phyloP scores from a whole-genome alignment of 1,140 invertebrate species.

The Steinernema feltiae region DNA sequence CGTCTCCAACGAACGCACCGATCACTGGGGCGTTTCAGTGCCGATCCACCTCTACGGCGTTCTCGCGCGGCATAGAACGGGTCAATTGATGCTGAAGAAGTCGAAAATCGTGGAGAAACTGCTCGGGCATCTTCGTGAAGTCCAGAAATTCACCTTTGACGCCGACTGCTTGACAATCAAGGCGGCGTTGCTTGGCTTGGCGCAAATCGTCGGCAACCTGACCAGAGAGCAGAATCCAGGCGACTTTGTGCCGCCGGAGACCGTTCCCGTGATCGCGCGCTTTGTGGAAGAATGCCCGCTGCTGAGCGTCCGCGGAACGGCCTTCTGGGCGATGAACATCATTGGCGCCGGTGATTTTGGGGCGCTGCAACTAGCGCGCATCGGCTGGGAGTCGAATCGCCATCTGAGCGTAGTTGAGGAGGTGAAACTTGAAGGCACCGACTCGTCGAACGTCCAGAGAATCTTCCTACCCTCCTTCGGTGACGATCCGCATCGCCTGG shows the following conservation, averaged over 20 bases:
- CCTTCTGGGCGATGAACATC: conserved; percentile 34
- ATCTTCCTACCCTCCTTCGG: not conserved
- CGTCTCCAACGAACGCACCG: conserved; percentile 19
- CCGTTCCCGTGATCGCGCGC: conserved; percentile 20
- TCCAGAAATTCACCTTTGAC: conserved; percentile 7
- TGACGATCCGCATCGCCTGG: not conserved
- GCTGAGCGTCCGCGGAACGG: conserved; percentile 29
- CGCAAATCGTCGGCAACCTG: conserved; percentile 22
- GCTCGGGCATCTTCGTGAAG: not conserved
- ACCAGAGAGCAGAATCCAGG: not conserved
- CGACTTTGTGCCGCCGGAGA: conserved; percentile 19
- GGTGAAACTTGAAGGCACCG: not conserved
- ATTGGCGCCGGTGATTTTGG: conserved; percentile 21
- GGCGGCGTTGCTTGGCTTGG: conserved; percentile 16
- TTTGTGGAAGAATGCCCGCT: conserved; percentile 29
- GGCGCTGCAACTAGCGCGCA: conserved; percentile 20
- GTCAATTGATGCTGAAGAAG: conserved; percentile 17
- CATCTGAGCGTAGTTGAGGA: conserved; percentile 25
- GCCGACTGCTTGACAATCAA: conserved; percentile 19
- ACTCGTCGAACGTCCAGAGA: not conserved
- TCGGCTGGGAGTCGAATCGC: conserved; percentile 35
- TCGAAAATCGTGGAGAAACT: conserved; percentile 11
- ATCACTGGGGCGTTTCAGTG: conserved; percentile 16
- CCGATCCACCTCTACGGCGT: conserved; percentile 27
- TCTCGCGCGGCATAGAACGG: conserved; percentile 26